Percentiles rank a stretch among this genome's conserved stretches.
Conservation (phyloP, 1,140 invertebrate species). For the Paralvinella palmiformis region DNA sequence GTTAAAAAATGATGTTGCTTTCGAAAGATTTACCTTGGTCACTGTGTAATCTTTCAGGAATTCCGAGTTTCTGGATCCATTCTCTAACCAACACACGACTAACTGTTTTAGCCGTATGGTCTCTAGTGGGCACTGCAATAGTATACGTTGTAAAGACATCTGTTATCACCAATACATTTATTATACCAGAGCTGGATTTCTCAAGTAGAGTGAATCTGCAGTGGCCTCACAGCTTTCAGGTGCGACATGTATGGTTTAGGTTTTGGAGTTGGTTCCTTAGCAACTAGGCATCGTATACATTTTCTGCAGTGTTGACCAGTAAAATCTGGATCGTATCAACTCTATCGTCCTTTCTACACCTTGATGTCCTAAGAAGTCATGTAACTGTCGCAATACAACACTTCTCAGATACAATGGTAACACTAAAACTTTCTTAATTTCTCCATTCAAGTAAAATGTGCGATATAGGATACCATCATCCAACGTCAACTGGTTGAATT, state of each 20-base stretch:
- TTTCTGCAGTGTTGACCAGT: no score
- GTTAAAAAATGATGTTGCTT: conserved; percentile 10
- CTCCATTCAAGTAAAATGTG: no score
- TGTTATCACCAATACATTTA: conserved; percentile 1
- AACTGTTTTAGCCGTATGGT: not conserved
- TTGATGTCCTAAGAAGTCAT: no score
- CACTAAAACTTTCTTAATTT: no score
- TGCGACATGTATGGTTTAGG: not conserved
- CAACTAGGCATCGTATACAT: not conserved
- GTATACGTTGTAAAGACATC: conserved; percentile 4
- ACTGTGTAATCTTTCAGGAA: conserved; percentile 12
- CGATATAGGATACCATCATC: no score
- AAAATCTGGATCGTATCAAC: no score
- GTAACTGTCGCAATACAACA: no score
- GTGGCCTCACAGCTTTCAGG: not conserved
- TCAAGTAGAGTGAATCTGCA: no score
- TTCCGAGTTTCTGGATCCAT: conserved; percentile 15
- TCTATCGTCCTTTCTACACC: no score
- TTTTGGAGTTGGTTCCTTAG: not conserved
- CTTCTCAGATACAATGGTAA: no score
- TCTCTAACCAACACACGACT: conserved; percentile 7
- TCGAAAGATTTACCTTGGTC: conserved; percentile 21
- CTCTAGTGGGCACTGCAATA: not conserved
- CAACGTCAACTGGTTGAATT: no score
- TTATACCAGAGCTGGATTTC: not conserved